Base-by-base conservation (phyloP, 2,888 invertebrate genomes). In the Zonitis immaculata region DNA sequence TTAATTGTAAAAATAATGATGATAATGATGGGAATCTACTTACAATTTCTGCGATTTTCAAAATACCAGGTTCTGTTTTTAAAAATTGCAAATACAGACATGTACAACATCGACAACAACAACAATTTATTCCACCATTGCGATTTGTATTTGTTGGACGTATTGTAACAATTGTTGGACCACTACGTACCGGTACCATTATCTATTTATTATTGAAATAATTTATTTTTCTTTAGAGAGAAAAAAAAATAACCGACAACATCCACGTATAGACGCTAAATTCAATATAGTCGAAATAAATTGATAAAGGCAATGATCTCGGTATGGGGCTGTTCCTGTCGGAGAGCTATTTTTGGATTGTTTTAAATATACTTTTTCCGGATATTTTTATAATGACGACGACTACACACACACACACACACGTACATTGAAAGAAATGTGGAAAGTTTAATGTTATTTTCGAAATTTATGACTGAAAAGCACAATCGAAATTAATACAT, bases 61-160 rank as follows among this genome's bases (percentile, higher is more conserved):
- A 76, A 25, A 89, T 71, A 14, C 92, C 92, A 30, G 86, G 83
- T 60, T 84, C 80, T 1, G 87, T 83, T 42, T 83, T 84, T 11
- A 91, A 75, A 72, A 91, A 89, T 39, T 85, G 84, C 48, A 91
- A 80, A 72, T 91, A 86, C 51, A 92, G 76, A 70, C 91, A 91
- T 14, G 89, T 86, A 68, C 88, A 91, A 67, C 91, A 86, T 54
- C 84, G 78, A 68, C 87, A 88, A 70, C 88, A 89, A 68, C 89
- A 85, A 66, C 83, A 82, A 55, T 86, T 78, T 45, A 88, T 86
- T 35, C 78, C 65, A 43, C 54, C 42, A n/a, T n/a, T n/a, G 27
- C 47, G 44, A 26, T 52, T 44, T 14, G 35, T 45, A 28, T 44
- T 54, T 39, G 20, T 42, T 14, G 48, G 39, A 14, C 56, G 70